Base-by-base conservation (phyloP, 2,797 vertebrate genomes). In the Amniataba percoides region DNA sequence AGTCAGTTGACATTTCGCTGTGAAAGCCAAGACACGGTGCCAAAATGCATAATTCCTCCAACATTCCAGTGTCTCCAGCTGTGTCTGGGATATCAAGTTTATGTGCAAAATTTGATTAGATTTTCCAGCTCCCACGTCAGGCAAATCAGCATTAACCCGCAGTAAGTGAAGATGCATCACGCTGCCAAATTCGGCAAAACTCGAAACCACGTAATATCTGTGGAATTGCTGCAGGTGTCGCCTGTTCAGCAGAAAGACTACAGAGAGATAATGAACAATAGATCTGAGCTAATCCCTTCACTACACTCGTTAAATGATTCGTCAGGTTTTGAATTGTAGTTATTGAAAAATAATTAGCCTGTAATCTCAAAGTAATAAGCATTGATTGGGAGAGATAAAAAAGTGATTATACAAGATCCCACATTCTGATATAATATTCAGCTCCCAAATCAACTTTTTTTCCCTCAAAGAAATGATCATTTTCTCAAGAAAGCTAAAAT, bases 131-230 rank as follows among this genome's bases (percentile, higher is more conserved):
- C 21, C 1, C 13, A 39, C 61, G 57, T 40, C 43, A 71, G 45
- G 39, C 7, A 52, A 65, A 70, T 56, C 51, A 10, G 31, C 42
- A 14, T 46, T n/a, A 58, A n/a, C 39, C 40, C 25, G 69, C 56
- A 34, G 48, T 48, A 46, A 46, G 60, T 51, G 42, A 46, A 45
- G 31, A 52, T 62, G 45, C 46, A 62, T 25, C 53, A 59, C 49
- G 23, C 39, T 73, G 60, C 64, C 53, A 57, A 21, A 74, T 70
- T 21, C 61, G 51, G 16, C 61, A 40, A 65, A 66, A 31, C 31
- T 18, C 14, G 4, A 15, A 19, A 40, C 48, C 39, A 31, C 36
- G 23, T 2, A 51, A 45, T 39, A 23, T 65, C 31, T 65, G 42
- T 4, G 48, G 61, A 60, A 71, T 75, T 15, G 23, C 16, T 1